These are phyloP conservation scores for Apis laboriosa DNA, from an alignment of 1,140 invertebrate species.

Conservation along the genomic window DNA sequence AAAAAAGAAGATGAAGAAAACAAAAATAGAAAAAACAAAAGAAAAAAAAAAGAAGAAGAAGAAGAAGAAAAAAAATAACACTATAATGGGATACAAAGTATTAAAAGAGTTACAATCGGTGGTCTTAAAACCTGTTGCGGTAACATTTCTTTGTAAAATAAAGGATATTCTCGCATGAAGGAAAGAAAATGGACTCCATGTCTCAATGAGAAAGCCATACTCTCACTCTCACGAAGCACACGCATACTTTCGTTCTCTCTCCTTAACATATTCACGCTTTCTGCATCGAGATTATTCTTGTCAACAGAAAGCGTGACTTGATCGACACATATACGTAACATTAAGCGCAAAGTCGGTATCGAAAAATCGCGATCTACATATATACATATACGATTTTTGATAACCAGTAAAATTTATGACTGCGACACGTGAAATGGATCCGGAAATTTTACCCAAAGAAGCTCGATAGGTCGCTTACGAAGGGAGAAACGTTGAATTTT, in stretches of 20 bases:
- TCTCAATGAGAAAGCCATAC: not conserved
- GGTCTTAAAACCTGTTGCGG: constrained; percentile 22
- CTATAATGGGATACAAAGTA: constrained; percentile 65
- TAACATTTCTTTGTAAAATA: constrained; percentile 23
- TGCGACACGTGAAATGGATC: not conserved
- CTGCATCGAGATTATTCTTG: not conserved
- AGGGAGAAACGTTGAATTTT: not conserved
- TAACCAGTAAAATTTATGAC: not conserved
- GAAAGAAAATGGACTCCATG: constrained; percentile 1
- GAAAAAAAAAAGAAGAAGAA: not conserved
- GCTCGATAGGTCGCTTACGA: not conserved
- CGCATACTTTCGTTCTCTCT: not conserved
- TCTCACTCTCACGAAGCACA: not conserved
- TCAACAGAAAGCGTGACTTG: not conserved
- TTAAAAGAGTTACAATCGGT: constrained; percentile 49
- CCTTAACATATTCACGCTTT: not conserved
- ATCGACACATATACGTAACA: not conserved
- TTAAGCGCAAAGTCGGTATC: not conserved
- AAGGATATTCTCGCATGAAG: constrained; percentile 14
- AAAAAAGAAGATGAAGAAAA: constrained; percentile 28
- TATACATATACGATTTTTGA: not conserved
- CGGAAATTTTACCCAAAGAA: not conserved
- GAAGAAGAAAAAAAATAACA: constrained; percentile 60
- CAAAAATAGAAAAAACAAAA: not conserved
- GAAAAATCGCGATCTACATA: not conserved